Conservation (phyloP, 2,888 invertebrate genomes). For the Anoplius nigerrimus region DNA sequence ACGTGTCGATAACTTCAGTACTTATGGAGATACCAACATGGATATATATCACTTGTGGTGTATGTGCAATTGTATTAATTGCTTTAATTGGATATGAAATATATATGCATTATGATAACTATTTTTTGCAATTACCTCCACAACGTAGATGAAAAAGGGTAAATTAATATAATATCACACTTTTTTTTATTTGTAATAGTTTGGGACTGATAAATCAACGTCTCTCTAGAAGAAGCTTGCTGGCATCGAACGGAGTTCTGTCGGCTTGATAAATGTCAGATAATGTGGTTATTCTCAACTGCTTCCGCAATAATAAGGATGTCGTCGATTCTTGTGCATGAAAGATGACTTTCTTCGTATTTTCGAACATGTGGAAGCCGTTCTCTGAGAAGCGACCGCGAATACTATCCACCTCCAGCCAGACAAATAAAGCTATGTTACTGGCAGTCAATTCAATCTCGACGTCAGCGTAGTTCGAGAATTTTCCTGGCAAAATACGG, state of each 20-base stretch:
- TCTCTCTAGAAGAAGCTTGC: background rate
- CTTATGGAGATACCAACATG: too few relatives aligned
- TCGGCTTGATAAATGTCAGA: constrained; percentile 54
- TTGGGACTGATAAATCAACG: too few relatives aligned
- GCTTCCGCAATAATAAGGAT: constrained; percentile 38
- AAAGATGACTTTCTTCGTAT: constrained; percentile 63
- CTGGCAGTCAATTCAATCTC: constrained; percentile 75
- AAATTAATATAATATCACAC: background rate
- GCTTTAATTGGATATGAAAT: constrained; percentile 60
- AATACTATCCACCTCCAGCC: constrained; percentile 79
- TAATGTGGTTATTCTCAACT: constrained; percentile 58
- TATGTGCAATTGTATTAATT: too few relatives aligned
- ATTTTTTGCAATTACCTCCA: constrained; percentile 70
- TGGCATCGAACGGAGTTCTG: background rate
- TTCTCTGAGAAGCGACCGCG: constrained; percentile 85
- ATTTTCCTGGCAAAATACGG: constrained; percentile 42
- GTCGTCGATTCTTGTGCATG: constrained; percentile 51
- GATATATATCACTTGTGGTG: constrained; percentile 25
- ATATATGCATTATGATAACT: constrained; percentile 64
- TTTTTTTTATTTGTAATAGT: too few relatives aligned
- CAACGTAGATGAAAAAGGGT: constrained; percentile 66
- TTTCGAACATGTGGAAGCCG: constrained; percentile 79
- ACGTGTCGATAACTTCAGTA: too few relatives aligned
- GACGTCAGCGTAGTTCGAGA: constrained; percentile 57
- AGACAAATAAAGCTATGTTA: constrained; percentile 82